Evolutionary conservation across 2,888 invertebrate species (phyloP).

Genomic region (Lobophora halterata): DNA sequence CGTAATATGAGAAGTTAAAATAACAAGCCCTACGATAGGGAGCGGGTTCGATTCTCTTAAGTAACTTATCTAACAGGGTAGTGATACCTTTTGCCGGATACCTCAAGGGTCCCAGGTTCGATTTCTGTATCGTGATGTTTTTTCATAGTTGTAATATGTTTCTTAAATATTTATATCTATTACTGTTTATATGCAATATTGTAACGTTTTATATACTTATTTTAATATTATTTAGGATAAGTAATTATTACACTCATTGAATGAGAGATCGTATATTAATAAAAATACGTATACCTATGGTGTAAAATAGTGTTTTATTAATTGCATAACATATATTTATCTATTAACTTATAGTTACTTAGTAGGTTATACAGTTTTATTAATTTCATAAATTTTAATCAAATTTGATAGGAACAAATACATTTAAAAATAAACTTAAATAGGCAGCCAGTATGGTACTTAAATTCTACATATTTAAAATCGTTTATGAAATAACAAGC

Average conservation of each 20-base stretch:
- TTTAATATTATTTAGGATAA: slow-evolving; percentile 10
- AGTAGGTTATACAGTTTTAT: too few relatives aligned
- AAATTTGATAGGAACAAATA: too few relatives aligned
- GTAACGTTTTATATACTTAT: slow-evolving; percentile 4
- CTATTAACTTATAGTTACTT: slow-evolving; percentile 1
- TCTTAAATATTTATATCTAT: slow-evolving; percentile 14
- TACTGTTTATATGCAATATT: too few relatives aligned
- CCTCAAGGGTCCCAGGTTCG: slow-evolving; percentile 3
- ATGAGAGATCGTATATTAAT: slow-evolving; percentile 36
- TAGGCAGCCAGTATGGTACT: too few relatives aligned
- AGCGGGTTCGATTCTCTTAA: too few relatives aligned
- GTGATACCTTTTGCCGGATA: too few relatives aligned
- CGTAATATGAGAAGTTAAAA: too few relatives aligned
- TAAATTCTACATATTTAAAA: too few relatives aligned
- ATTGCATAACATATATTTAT: slow-evolving; percentile 5
- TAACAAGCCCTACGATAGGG: not conserved
- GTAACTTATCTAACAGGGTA: too few relatives aligned
- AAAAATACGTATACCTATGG: slow-evolving; percentile 40
- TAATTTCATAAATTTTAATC: too few relatives aligned
- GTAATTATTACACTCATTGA: slow-evolving; percentile 22
- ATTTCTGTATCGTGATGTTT: slow-evolving; percentile 1
- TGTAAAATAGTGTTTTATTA: slow-evolving; percentile 28
- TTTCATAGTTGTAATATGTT: slow-evolving; percentile 3
- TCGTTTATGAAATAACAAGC: too few relatives aligned
- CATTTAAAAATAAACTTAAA: too few relatives aligned